phyloP scores from a whole-genome alignment of 2,888 invertebrate species.

The Napeogenes sylphis region DNA sequence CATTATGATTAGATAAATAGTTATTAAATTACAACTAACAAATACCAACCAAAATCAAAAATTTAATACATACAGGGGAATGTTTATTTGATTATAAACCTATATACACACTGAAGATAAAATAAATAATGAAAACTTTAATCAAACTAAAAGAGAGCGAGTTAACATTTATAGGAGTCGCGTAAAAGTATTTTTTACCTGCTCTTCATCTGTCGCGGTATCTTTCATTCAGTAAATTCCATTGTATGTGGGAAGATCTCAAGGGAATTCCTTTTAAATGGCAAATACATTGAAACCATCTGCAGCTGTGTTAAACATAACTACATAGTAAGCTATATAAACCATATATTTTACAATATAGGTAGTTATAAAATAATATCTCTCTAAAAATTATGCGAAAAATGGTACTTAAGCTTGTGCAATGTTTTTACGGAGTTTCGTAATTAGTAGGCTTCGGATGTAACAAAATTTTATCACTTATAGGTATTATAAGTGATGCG shows the following conservation, averaged over 20 bases:
- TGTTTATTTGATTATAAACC: too few species aligned
- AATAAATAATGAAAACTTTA: neutral
- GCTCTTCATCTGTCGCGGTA: constrained; percentile 39
- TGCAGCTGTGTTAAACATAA: constrained; percentile 11
- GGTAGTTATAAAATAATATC: too few species aligned
- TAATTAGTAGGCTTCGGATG: constrained; percentile 5
- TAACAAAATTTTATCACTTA: neutral
- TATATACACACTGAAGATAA: neutral
- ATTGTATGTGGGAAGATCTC: constrained; percentile 42
- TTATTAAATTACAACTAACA: too few species aligned
- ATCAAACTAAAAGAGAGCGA: neutral
- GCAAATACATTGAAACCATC: constrained; percentile 36
- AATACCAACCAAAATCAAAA: too few species aligned
- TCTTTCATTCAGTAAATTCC: constrained; percentile 57
- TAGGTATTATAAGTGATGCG: neutral
- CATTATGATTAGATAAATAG: too few species aligned
- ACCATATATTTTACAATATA: too few species aligned
- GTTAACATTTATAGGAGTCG: constrained; percentile 12
- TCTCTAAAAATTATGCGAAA: too few species aligned
- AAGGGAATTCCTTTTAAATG: constrained; percentile 50
- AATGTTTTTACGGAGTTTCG: neutral
- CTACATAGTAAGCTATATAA: too few species aligned
- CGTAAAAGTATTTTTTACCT: constrained; percentile 38
- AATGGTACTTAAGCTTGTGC: too few species aligned
- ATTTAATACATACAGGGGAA: too few species aligned